Conservation (phyloP, 2,888 invertebrate genomes). For the Tipula confusa region DNA sequence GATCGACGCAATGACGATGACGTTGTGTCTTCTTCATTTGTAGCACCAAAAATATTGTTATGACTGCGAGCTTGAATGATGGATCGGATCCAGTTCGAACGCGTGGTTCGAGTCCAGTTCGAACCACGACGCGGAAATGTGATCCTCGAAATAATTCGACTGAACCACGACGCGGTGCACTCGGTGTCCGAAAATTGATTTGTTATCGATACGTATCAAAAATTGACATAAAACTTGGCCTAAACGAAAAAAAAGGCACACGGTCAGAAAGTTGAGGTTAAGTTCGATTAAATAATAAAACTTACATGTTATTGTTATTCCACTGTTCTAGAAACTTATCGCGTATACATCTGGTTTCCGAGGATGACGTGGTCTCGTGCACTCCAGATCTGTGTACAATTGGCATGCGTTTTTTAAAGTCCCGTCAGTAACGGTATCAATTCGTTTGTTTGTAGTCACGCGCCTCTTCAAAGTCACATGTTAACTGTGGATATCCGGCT, state of each 20-base stretch:
- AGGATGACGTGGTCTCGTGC: constrained; percentile 56
- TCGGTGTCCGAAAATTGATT: constrained; percentile 60
- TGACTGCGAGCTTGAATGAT: constrained; percentile 52
- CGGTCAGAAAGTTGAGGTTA: background rate
- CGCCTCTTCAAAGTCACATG: constrained; percentile 51
- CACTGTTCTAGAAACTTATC: constrained; percentile 71
- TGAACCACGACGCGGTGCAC: constrained; percentile 55
- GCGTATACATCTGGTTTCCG: constrained; percentile 76
- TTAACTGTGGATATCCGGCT: constrained; percentile 54
- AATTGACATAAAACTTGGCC: constrained; percentile 53
- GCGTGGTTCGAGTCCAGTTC: constrained; percentile 58
- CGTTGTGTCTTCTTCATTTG: constrained; percentile 33
- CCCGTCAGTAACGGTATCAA: constrained; percentile 54
- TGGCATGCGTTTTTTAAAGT: constrained; percentile 63
- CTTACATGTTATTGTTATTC: constrained; percentile 40
- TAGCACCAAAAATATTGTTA: constrained; percentile 49
- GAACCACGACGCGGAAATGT: constrained; percentile 49
- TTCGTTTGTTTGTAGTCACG: constrained; percentile 55
- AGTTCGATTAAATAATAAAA: background rate
- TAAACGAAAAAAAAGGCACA: constrained; percentile 36
- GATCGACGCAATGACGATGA: constrained; percentile 33
- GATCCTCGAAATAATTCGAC: constrained; percentile 50
- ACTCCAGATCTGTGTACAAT: constrained; percentile 68
- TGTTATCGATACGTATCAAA: constrained; percentile 54
- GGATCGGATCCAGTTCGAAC: constrained; percentile 62